Base-by-base conservation (phyloP, 2,113 vertebrate genomes). In the Lagenorhynchus albirostris region DNA sequence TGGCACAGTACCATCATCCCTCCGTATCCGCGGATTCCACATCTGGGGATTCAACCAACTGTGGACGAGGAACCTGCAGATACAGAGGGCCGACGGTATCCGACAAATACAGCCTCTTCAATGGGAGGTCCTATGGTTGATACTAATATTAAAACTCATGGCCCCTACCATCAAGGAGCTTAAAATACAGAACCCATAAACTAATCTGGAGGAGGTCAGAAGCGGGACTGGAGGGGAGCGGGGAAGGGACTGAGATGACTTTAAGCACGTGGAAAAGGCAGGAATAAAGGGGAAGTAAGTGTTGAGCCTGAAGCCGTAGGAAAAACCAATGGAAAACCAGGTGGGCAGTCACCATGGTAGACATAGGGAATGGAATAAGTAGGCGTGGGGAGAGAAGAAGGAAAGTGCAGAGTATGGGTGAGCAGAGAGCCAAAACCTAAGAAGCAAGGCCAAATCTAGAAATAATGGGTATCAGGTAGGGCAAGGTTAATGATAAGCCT, bases 301-400 rank as follows among this genome's bases (percentile, higher is more conserved):
- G 50, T 21, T 29, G 47, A 83, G 3, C 15, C 25, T 65, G 26
- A 74, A 86, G 21, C 20, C 6, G 8, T 47, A 58, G 25, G 9
- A 10, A 8, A 53, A 38, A 65, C 1, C 26, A 58, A 2, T 47
- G 20, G 33, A n/a, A 70, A 88, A 26, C 25, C 26, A 41, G 8
- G 38, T 36, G 36, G 41, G 33, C 3, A 25, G 6, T 33, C 31
- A 11, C 58, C n/a, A 10, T 1, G 50, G 21, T 2, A 47, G 25
- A 55, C 25, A 5, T 1, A 25, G 13, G 2, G 2, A 36, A 23
- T 0, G 1, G 20, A 5, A 14, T 7, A 9, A 10, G 67, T 4
- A 18, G 53, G 23, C 8, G 5, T 29, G 8, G 6, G 23, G 33
- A 21, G 20, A 65, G 21, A 53, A 55, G 36, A 0, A 20, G 41